Evolutionary conservation across 2,888 invertebrate genomes (phyloP).

Genomic region (Anthrax anthrax): DNA sequence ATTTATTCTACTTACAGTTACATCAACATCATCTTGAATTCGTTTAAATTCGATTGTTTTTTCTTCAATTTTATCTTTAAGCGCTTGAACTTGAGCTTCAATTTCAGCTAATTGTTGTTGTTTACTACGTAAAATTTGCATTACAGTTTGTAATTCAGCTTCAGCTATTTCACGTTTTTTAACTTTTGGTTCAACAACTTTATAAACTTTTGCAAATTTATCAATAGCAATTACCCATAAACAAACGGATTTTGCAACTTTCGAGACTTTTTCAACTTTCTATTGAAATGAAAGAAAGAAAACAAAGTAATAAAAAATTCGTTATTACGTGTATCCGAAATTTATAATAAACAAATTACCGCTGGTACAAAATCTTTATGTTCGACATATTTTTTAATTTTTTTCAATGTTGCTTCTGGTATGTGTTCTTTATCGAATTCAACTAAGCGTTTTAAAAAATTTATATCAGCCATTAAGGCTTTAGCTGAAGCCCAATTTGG

Average conservation of each 20-base stretch:
- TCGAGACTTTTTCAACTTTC: slow-evolving; percentile 67
- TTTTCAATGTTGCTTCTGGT: slow-evolving; percentile 56
- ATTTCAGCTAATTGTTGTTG: slow-evolving; percentile 70
- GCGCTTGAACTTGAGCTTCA: slow-evolving; percentile 46
- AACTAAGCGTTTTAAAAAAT: slow-evolving; percentile 66
- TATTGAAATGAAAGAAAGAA: slow-evolving; percentile 14
- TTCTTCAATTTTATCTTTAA: slow-evolving; percentile 47
- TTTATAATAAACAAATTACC: no score
- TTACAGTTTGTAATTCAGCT: slow-evolving; percentile 56
- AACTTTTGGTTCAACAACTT: slow-evolving; percentile 78
- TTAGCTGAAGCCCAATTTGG: slow-evolving; percentile 81
- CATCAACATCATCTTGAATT: slow-evolving; percentile 55
- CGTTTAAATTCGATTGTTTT: slow-evolving; percentile 62
- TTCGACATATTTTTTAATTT: slow-evolving; percentile 67
- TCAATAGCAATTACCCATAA: slow-evolving; percentile 89
- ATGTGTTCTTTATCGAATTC: slow-evolving; percentile 83
- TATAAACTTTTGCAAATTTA: slow-evolving; percentile 73
- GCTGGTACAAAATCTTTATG: slow-evolving; percentile 78
- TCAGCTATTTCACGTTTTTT: slow-evolving; percentile 64
- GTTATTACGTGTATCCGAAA: no score
- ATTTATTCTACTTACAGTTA: slow-evolving; percentile 62
- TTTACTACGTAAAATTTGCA: slow-evolving; percentile 60
- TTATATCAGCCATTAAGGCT: slow-evolving; percentile 61
- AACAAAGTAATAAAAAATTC: neutral
- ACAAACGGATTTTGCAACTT: slow-evolving; percentile 82